phyloP scores from a whole-genome alignment of 2,113 vertebrate genomes.

The Aviceda subcristata region DNA sequence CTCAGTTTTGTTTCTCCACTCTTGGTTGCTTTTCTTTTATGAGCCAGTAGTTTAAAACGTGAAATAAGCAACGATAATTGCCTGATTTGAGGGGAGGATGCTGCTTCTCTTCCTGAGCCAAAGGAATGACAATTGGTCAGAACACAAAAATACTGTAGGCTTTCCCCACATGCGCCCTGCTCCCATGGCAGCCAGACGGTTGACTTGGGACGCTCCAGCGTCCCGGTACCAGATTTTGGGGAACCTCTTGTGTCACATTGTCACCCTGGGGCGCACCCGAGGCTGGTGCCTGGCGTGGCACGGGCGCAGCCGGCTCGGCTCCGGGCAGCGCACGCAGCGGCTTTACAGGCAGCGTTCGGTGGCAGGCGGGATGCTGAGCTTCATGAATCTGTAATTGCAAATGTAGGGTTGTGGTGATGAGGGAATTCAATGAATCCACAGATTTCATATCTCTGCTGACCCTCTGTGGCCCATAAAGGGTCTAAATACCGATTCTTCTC shows the following conservation, averaged over 20 bases:
- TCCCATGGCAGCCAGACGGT: fast-evolving
- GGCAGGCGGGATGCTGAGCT: background rate
- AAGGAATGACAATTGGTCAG: background rate
- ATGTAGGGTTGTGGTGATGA: background rate
- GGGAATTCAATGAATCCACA: constrained; percentile 41
- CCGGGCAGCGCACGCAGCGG: background rate
- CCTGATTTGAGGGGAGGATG: background rate
- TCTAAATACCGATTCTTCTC: background rate
- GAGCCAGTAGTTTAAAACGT: background rate
- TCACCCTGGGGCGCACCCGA: too few relatives aligned
- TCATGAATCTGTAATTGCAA: background rate
- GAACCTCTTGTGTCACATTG: background rate
- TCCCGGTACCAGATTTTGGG: background rate
- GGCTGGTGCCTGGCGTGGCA: fast-evolving
- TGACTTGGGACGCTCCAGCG: background rate
- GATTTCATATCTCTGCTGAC: constrained; percentile 5
- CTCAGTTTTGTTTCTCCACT: background rate
- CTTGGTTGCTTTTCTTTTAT: background rate
- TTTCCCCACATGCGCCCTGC: background rate
- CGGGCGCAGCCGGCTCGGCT: background rate
- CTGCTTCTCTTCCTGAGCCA: background rate
- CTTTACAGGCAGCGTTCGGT: background rate
- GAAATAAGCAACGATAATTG: background rate
- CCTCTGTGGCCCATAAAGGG: background rate
- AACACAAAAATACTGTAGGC: background rate